These are phyloP conservation scores for Disparrhopalites patrizii DNA, from an alignment of 2,888 invertebrate species.

Conservation along the genomic window DNA sequence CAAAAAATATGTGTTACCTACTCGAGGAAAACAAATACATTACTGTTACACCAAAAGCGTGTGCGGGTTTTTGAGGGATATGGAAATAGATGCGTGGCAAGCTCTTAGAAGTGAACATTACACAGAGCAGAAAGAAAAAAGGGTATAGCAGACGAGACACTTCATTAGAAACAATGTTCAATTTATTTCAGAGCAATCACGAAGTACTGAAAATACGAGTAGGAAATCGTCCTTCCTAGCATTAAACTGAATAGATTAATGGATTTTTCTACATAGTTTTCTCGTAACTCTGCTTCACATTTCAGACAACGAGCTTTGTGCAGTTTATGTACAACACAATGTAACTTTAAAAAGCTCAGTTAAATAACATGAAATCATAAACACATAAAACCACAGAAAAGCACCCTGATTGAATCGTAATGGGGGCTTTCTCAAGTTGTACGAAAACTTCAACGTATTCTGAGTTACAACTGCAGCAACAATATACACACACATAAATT, in stretches of 20 bases:
- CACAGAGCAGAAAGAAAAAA: not conserved
- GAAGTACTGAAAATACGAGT: conserved; percentile 30
- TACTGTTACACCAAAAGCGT: no score
- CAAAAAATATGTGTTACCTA: no score
- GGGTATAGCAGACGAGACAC: not conserved
- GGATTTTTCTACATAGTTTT: conserved; percentile 17
- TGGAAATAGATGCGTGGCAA: no score
- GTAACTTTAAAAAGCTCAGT: conserved; percentile 26
- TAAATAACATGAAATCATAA: conserved; percentile 24
- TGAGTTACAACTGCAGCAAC: conserved; percentile 2
- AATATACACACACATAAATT: not conserved
- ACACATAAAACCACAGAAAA: conserved; percentile 16
- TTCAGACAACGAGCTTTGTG: conserved; percentile 19
- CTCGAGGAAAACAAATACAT: no score
- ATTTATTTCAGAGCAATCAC: conserved; percentile 19
- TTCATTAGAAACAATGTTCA: conserved; percentile 14
- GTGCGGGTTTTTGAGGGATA: no score
- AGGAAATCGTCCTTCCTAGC: conserved; percentile 25
- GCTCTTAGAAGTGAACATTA: no score
- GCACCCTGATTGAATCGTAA: conserved; percentile 17
- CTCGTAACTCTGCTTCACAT: conserved; percentile 14
- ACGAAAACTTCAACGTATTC: not conserved
- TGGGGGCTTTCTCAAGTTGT: not conserved
- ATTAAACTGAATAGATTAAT: conserved; percentile 12
- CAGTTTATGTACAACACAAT: conserved; percentile 14